These are phyloP conservation scores for Desmodus rotundus DNA, from an alignment of 2,113 vertebrate genomes.

Conservation along the genomic window DNA sequence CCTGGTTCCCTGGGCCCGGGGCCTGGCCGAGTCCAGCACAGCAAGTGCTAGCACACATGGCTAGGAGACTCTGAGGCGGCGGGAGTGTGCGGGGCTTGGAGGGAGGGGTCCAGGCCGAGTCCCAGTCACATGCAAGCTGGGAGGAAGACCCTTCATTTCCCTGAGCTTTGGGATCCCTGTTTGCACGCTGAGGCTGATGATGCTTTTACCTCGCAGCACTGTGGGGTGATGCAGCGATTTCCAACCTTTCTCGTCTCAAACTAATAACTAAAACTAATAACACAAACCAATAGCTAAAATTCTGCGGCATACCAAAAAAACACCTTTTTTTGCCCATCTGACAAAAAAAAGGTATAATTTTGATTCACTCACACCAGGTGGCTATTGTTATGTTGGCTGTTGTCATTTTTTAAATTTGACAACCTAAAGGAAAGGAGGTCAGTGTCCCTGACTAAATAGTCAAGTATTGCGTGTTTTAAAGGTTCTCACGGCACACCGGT, in stretches of 20 bases:
- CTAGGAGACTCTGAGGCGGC: too few species aligned
- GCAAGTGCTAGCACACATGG: not conserved
- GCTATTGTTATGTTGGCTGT: not conserved
- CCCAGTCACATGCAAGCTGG: not conserved
- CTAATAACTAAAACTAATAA: too few species aligned
- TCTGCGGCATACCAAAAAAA: not conserved
- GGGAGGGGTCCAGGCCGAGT: not conserved
- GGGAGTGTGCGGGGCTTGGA: fast-evolving
- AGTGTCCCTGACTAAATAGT: not conserved
- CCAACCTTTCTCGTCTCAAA: too few species aligned
- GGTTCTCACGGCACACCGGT: too few species aligned
- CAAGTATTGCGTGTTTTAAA: not conserved
- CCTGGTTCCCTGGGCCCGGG: fast-evolving
- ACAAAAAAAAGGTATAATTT: not conserved
- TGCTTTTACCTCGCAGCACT: fast-evolving
- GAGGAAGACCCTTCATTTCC: too few species aligned
- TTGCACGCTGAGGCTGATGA: too few species aligned
- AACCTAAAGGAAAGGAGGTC: not conserved
- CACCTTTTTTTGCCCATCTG: not conserved
- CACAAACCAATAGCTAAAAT: too few species aligned
- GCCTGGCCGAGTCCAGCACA: not conserved
- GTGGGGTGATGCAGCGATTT: not conserved
- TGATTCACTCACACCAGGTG: not conserved
- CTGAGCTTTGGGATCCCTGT: not conserved
- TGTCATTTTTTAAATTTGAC: not conserved